Base-by-base conservation (phyloP, 1,140 invertebrate genomes). In the Globodera rostochiensis region DNA sequence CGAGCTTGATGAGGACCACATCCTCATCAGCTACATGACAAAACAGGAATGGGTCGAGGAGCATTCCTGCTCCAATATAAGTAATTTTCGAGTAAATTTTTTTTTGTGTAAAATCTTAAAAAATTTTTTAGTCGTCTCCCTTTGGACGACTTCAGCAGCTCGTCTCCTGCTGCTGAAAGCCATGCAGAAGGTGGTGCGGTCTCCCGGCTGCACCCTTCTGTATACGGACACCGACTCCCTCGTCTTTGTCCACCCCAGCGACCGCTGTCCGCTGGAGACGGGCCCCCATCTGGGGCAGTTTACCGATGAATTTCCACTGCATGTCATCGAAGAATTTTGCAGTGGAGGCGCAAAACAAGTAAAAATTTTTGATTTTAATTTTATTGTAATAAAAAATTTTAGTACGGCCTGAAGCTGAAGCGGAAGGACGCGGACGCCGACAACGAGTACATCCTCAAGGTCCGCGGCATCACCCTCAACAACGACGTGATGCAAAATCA, bases 261-360 rank as follows among this genome's bases (percentile, higher is more conserved):
- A 25, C 21, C 25, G 0, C 1, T 77, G 69, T 3, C 50, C 50
- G 4, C 25, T 77, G 21, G 70, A 79, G 19, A 11, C 57, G 6
- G 77, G 77, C 2, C 77, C 64, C 6, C 70, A 47, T 36, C n/a
- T 79, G 1, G 77, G 77, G 8, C 77, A 79, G 6, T 70, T 79
- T 3, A 74, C 66, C 2, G 21, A 79, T 79, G 77, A 79, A 21
- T 79, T n/a, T 6, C 70, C 77, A 0, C 13, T 7, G 6, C 21
- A 79, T 9, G 2, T 25, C 0, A 76, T 79, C 21, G 4, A 7
- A 5, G 77, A 69, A 7, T 79, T 46, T 9, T 79, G 70, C n/a
- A 70, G 66, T 3, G 77, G 70, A 0, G 77, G 77, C 0, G 77
- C 77, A 4, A 79, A 79, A 21, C 77, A 77, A 21, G 57, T 60